Percentiles rank a stretch among this genome's conserved stretches.
These are phyloP conservation scores for Dreissena polymorpha DNA, from an alignment of 1,140 invertebrate species.

Conservation along the genomic window DNA sequence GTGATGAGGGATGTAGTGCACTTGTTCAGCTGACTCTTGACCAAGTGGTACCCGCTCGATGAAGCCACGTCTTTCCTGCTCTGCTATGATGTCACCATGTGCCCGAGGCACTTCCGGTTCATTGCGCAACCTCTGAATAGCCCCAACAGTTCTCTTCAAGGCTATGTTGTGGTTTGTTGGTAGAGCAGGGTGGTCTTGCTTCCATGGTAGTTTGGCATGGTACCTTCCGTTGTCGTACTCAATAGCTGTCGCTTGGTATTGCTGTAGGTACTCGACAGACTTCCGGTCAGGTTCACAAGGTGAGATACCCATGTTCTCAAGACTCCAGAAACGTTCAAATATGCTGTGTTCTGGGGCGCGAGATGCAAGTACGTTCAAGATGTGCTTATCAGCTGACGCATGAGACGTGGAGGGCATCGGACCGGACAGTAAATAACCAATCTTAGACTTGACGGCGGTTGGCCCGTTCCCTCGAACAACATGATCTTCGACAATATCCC, in stretches of 20 bases:
- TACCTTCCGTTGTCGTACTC: conserved; percentile 14
- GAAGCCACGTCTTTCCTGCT: no score
- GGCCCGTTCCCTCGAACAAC: conserved; percentile 11
- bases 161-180: conserved; percentile 5
- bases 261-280: not conserved
- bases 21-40: no score
- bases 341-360: not conserved
- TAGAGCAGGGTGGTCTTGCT: conserved; percentile 15
- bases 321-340: not conserved
- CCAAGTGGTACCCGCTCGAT: no score
- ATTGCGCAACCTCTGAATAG: not conserved
- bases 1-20: no score
- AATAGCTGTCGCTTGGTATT: not conserved
- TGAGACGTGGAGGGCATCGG: not conserved
- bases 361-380: not conserved
- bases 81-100: no score
- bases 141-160: not conserved
- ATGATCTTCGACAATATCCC: conserved; percentile 22
- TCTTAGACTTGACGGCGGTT: conserved; percentile 9
- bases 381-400: not conserved
- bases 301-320: not conserved
- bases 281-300: not conserved
- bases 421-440: conserved; percentile 17
- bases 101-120: not conserved
- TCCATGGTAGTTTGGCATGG: conserved; percentile 11